phyloP scores from a whole-genome alignment of 2,797 vertebrate species.

The Anguilla obscura region DNA sequence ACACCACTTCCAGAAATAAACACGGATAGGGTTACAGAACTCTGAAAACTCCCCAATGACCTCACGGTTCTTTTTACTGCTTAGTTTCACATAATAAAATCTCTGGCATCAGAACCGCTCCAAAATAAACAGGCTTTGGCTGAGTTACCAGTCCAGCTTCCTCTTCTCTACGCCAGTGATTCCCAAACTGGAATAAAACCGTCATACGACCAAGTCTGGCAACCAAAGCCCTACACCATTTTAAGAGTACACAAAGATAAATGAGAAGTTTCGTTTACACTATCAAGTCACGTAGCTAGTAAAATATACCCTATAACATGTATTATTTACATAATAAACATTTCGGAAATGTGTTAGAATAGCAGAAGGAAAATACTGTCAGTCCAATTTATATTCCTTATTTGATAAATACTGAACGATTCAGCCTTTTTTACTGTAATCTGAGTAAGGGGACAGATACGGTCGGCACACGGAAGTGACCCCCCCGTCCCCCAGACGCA shows the following conservation, averaged over 20 bases:
- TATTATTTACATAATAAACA: neutral
- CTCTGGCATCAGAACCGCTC: neutral
- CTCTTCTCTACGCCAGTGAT: neutral
- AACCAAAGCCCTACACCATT: neutral
- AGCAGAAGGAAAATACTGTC: neutral
- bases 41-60: neutral
- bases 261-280: neutral
- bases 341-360: neutral
- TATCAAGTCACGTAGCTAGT: no score
- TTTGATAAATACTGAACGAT: neutral
- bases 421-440: neutral
- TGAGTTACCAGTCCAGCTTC: neutral
- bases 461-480: neutral
- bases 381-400: neutral
- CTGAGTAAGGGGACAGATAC: neutral
- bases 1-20: neutral
- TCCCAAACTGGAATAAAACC: neutral
- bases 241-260: neutral
- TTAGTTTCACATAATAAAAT: neutral
- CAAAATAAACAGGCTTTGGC: neutral
- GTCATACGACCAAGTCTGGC: neutral
- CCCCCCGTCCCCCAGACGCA: constrained; percentile 59
- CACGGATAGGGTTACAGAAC: neutral
- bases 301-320: neutral
- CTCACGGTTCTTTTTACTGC: neutral